Percentiles rank a stretch among this genome's conserved stretches.
phyloP scores from a whole-genome alignment of 2,797 vertebrate genomes.

The Champsocephalus esox region DNA sequence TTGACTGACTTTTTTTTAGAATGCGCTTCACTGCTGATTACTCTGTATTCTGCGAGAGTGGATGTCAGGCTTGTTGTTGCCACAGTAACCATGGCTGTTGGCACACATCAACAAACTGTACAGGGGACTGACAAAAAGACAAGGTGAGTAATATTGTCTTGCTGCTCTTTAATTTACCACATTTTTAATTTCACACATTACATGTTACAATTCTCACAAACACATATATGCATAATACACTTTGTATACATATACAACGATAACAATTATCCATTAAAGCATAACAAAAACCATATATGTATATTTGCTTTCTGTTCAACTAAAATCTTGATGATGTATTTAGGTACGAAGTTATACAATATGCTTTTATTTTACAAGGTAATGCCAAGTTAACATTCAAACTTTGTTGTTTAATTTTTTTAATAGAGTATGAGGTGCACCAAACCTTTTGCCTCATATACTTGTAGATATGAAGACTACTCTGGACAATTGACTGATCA shows the following conservation, averaged over 20 bases:
- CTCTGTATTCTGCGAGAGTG: no score
- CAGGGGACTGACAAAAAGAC: no score
- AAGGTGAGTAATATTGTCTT: background rate
- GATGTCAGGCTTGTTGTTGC: background rate
- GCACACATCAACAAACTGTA: no score
- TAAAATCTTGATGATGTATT: background rate
- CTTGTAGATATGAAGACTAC: background rate
- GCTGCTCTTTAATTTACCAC: slow-evolving; percentile 8
- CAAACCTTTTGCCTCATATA: background rate
- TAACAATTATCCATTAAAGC: background rate
- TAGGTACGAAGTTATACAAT: background rate
- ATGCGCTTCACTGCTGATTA: no score
- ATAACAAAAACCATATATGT: background rate
- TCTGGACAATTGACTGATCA: background rate
- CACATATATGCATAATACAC: background rate
- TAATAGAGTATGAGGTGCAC: background rate
- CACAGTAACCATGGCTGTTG: background rate
- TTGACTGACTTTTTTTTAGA: background rate
- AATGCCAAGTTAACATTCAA: background rate
- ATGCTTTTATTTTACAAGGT: background rate
- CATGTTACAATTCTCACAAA: background rate
- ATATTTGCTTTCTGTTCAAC: background rate
- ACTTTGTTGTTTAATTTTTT: background rate
- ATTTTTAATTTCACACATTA: no score
- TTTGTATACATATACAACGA: background rate